phyloP scores from a whole-genome alignment of 1,140 invertebrate species.

The Procambarus virginalis region DNA sequence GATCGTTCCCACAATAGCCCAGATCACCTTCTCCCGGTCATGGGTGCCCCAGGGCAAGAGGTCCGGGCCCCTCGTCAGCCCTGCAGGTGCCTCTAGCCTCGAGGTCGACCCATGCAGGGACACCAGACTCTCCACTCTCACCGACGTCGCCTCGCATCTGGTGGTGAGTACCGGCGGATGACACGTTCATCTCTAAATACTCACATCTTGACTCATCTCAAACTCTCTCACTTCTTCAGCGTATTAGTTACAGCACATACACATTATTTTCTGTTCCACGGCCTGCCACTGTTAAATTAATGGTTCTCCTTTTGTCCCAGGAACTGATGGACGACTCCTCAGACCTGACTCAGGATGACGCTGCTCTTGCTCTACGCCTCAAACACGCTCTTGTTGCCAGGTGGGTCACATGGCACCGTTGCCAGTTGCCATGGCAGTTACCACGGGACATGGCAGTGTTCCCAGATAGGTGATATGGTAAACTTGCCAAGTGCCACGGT shows the following conservation, averaged over 20 bases:
- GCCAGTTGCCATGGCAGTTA: background rate
- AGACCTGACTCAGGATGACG: background rate
- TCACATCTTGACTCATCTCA: background rate
- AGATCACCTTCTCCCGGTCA: constrained; percentile 24
- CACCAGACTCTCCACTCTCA: background rate
- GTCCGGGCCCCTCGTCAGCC: background rate
- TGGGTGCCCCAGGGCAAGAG: constrained; percentile 23
- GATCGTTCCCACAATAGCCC: background rate
- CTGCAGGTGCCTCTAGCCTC: background rate
- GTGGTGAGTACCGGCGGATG: background rate
- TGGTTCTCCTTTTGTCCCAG: background rate
- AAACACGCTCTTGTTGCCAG: background rate
- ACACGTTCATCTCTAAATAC: background rate
- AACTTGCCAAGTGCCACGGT: too few species aligned
- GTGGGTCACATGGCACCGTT: background rate
- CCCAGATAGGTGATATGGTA: too few species aligned
- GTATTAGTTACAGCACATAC: too few species aligned
- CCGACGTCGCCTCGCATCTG: background rate
- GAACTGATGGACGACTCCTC: background rate
- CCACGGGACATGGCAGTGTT: background rate
- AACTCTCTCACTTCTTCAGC: background rate
- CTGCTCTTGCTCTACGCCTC: background rate
- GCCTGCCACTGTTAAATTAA: background rate
- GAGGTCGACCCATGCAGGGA: background rate
- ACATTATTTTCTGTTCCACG: background rate